Conservation (phyloP, 92 coral and sea anemone species). For the Desmophyllum pertusum region DNA sequence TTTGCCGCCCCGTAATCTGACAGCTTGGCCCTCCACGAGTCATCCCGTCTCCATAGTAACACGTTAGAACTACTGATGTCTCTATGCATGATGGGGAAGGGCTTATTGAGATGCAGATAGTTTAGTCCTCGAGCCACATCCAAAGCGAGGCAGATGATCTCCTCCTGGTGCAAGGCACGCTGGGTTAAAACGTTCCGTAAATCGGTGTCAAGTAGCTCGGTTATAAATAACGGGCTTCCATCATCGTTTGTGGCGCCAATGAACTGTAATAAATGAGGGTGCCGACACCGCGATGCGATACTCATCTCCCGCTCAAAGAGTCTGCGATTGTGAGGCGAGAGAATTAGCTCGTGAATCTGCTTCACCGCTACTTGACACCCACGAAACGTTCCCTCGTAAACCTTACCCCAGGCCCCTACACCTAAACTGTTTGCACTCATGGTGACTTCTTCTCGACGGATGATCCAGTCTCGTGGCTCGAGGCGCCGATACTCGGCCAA, state of each 20-base stretch:
- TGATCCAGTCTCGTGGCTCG: constrained; percentile 99
- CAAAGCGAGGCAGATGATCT: constrained; percentile 71
- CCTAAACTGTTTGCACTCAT: constrained; percentile 76
- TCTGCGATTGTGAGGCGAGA: constrained; percentile 95
- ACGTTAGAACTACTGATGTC: constrained; percentile 97
- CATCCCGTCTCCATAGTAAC: constrained; percentile 92
- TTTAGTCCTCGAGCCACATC: constrained; percentile 89
- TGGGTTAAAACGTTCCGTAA: constrained; percentile 76
- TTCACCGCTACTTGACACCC: constrained; percentile 90
- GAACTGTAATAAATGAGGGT: constrained; percentile 91
- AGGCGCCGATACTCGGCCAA: constrained; percentile 85
- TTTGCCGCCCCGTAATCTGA: constrained; percentile 99
- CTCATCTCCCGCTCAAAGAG: constrained; percentile 97
- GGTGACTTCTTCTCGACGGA: constrained; percentile 87
- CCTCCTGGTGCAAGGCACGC: constrained; percentile 91
- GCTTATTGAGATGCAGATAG: constrained; percentile 91
- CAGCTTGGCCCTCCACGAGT: constrained; percentile 89
- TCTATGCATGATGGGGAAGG: constrained; percentile 95
- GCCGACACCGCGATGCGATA: constrained; percentile 95
- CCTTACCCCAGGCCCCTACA: constrained; percentile 95
- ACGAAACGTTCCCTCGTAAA: constrained; percentile 89
- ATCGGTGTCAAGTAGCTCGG: constrained; percentile 91
- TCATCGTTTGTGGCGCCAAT: constrained; percentile 97
- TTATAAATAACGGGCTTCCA: constrained; percentile 83
- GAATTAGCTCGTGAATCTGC: constrained; percentile 89